phyloP scores from a whole-genome alignment of 2,888 invertebrate genomes.

The Ptilodon capucinus region DNA sequence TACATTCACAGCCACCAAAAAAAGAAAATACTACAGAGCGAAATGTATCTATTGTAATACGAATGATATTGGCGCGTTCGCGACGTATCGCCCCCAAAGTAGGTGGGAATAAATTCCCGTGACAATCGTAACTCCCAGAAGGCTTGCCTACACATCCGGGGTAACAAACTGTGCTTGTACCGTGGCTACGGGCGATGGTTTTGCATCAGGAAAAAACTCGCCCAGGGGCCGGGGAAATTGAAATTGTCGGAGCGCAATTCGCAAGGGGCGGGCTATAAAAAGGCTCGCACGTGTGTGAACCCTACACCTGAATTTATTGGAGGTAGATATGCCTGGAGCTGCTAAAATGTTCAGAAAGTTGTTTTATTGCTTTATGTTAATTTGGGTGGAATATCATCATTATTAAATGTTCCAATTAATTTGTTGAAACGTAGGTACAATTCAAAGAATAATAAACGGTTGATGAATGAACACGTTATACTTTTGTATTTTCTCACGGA shows the following conservation, averaged over 20 bases:
- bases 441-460: too few species aligned
- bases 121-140: constrained; percentile 58
- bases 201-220: constrained; percentile 70
- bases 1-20: background rate
- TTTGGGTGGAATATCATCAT: background rate
- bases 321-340: constrained; percentile 4
- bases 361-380: background rate
- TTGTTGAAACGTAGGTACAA: too few species aligned
- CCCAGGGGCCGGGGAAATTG: constrained; percentile 62
- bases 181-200: constrained; percentile 51
- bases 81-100: constrained; percentile 59
- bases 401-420: too few species aligned
- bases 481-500: too few species aligned
- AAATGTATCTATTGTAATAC: constrained; percentile 34
- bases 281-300: constrained; percentile 25
- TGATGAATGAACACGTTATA: too few species aligned
- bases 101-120: constrained; percentile 63
- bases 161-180: constrained; percentile 32
- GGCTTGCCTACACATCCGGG: constrained; percentile 20
- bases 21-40: constrained; percentile 6
- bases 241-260: constrained; percentile 67
- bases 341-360: background rate
- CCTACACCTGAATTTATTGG: constrained; percentile 46
- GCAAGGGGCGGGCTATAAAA: constrained; percentile 55
- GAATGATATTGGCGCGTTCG: constrained; percentile 34